Conservation (phyloP, 2,888 invertebrate species). For the Drosophila anomelani region DNA sequence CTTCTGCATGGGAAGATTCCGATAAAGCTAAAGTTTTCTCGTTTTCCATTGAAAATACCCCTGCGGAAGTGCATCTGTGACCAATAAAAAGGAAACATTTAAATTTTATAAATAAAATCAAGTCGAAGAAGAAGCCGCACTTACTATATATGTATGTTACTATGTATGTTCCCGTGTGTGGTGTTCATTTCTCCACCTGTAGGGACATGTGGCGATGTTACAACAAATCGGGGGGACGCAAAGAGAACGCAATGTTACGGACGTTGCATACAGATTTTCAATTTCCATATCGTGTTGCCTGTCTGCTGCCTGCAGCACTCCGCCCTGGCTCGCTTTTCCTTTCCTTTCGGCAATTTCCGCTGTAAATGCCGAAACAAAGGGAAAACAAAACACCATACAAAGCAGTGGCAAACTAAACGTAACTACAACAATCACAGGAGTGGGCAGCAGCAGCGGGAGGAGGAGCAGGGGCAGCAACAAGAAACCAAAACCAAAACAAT, state of each 20-base stretch:
- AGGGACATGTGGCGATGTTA: slow-evolving; percentile 10
- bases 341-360: slow-evolving; percentile 65
- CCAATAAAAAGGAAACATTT: background rate
- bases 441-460: background rate
- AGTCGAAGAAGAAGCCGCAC: no score
- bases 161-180: background rate
- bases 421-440: slow-evolving; percentile 25
- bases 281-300: slow-evolving; percentile 59
- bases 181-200: slow-evolving; percentile 9
- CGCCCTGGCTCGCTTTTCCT: slow-evolving; percentile 29
- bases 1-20: background rate
- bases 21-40: background rate
- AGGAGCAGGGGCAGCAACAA: background rate
- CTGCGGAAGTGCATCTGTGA: background rate
- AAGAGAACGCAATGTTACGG: slow-evolving; percentile 7
- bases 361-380: slow-evolving; percentile 56
- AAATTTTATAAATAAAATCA: background rate
- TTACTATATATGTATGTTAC: no score
- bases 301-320: slow-evolving; percentile 22
- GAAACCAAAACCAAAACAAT: slow-evolving; percentile 21
- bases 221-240: background rate
- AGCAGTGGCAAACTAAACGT: slow-evolving; percentile 26
- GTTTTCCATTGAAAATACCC: background rate
- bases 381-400: slow-evolving; percentile 37
- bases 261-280: slow-evolving; percentile 57